Evolutionary conservation across 2,113 vertebrate genomes (phyloP), one percentile per base, ranked within the genome.

Genomic region (Pseudorasbora parva): DNA sequence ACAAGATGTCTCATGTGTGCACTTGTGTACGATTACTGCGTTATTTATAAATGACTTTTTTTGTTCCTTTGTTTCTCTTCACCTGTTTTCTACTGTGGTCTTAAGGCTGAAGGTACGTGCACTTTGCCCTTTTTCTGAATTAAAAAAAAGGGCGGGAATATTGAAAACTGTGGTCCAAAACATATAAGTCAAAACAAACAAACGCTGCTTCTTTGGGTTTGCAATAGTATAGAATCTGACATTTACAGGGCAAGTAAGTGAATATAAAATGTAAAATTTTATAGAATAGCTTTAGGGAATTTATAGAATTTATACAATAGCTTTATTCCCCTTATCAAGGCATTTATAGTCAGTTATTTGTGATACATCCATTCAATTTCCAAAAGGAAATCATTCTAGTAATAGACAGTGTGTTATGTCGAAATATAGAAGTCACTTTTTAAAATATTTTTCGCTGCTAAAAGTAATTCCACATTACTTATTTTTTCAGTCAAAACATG

Each of bases 1-100:
- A 33, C 1, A 0, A 5, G 33, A 43, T 25, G 12, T 77, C 84
- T 47, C 76, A n/a, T n/a, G 9, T 86, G 59, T 76, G 49, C 64
- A 25, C 59, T 75, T 73, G n/a, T 89, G 77, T 87, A 82, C 72
- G 78, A 62, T 49, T 87, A 64, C 45, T 69, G 86, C 82, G 81
- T 90, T 88, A 90, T 92, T 90, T 90, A 89, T 89, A 23, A 27
- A 23, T 56, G 43, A 86, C 76, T 76, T 85, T 80, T 47, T 79
- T 59, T 49, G 59, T 68, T 62, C 51, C 5, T 66, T 56, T 23
- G 9, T 78, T 33, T 78, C 27, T 90, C 68, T 83, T 82, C 60
- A 81, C 33, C 74, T 87, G 64, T 86, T 89, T 86, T 47, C 71
- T 60, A 19, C 76, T 81, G 84, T 86, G 45, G 49, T 85, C 83